Evolutionary conservation across 1,140 invertebrate genomes (phyloP).

Genomic region (Sweltsa coloradensis): DNA sequence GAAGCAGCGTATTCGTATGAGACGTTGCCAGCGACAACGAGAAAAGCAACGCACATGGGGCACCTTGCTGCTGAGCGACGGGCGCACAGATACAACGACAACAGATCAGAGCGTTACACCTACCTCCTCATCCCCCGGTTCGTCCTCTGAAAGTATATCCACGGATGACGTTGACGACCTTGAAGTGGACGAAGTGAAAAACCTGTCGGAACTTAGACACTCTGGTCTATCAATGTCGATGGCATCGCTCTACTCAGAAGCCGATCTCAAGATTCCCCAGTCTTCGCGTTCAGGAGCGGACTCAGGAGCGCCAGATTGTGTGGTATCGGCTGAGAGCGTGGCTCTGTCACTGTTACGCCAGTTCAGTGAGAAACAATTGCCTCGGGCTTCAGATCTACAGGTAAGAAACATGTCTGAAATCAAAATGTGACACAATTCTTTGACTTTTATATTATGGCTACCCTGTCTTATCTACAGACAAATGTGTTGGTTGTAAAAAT

Average conservation of each 20-base stretch:
- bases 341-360: constrained; percentile 62
- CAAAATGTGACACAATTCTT: no score
- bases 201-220: constrained; percentile 29
- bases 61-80: constrained; percentile 32
- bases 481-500: no score
- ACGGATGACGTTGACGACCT: constrained; percentile 40
- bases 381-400: constrained; percentile 60
- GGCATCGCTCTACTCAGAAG: constrained; percentile 47
- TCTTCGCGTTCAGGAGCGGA: constrained; percentile 14
- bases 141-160: constrained; percentile 33
- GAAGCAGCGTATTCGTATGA: constrained; percentile 48
- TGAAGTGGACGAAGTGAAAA: constrained; percentile 34
- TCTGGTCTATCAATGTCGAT: constrained; percentile 44
- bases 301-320: constrained; percentile 11
- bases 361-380: constrained; percentile 65
- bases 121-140: constrained; percentile 35
- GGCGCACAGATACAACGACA: constrained; percentile 41
- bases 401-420: no score
- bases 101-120: constrained; percentile 39
- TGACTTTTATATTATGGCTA: no score
- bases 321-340: constrained; percentile 60
- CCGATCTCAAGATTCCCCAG: constrained; percentile 27
- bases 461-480: no score
- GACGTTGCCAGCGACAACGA: constrained; percentile 38
- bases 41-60: constrained; percentile 27